Evolutionary conservation across 2,888 invertebrate genomes (phyloP), one percentile per base, ranked within the genome.

Genomic region (Dioctria rufipes): DNA sequence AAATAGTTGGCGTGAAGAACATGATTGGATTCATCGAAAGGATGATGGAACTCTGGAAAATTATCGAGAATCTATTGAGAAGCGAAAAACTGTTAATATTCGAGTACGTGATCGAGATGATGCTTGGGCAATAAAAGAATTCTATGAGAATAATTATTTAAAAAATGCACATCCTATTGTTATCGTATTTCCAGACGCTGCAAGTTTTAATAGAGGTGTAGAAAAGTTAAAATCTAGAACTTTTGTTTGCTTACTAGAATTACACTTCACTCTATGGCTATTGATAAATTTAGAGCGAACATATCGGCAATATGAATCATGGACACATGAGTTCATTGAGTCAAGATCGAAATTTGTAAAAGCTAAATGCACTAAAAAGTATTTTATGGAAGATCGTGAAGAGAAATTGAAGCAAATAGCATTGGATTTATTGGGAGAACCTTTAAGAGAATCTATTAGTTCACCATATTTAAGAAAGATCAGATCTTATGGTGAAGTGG

Each of bases 1-100:
- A 40, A 85, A 86, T 63, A 88, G 86, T 40, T 89, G 89, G 89
- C 87, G 89, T 0, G 80, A 84, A 3, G 84, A 86, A 67, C 40
- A 89, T 66, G 89, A 89, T 80, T 89, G 89, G 89, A 88, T 89
- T 25, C 89, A 89, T 75, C 78, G 80, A 0, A 81, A 78, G 0
- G 2, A 4, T 0, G 83, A 85, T 3, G 83, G 85, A n/a, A 85
- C 85, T 37, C 82, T 89, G 40, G 89, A 89, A 80, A 85, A 85
- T 6, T 88, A 73, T 80, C 78, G 80, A 3, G 81, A 80, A 37
- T 83, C 84, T 42, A 84, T 83, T 43, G 77, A 82, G 11, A 82
- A 83, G 25, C 81, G 84, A n/a, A 4, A n/a, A 4, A 63, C 37
- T 4, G 77, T 65, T 3, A 83, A 83, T 80, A 77, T 89, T 67